Evolutionary conservation across 2,797 vertebrate species (phyloP).

Genomic region (Okamejei kenojei): DNA sequence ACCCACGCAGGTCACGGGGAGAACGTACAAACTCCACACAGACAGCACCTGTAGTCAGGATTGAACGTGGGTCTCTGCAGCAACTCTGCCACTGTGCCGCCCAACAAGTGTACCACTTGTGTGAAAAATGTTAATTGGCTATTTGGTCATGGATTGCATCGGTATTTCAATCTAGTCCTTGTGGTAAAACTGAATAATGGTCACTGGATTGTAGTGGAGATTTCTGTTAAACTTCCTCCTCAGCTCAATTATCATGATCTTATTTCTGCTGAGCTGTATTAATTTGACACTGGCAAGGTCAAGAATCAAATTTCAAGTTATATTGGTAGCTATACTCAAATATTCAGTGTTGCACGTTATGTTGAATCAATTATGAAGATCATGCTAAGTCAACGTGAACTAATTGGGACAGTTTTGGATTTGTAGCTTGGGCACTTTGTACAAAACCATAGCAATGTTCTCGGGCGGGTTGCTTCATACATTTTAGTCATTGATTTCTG

Average conservation of each 20-base stretch:
- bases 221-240: neutral
- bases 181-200: neutral
- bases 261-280: neutral
- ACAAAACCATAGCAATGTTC: neutral
- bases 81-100: too few species aligned
- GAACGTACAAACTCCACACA: too few species aligned
- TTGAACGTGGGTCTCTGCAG: too few species aligned
- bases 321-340: neutral
- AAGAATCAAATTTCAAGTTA: neutral
- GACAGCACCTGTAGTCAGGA: too few species aligned
- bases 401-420: neutral
- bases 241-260: neutral
- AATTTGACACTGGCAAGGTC: neutral
- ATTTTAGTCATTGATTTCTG: neutral
- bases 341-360: neutral
- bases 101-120: neutral
- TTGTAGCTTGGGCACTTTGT: neutral
- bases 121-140: neutral
- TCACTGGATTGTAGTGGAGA: neutral
- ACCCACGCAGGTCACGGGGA: too few species aligned
- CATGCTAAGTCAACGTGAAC: neutral
- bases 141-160: neutral
- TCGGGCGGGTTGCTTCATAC: neutral
- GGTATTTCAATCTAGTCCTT: neutral
- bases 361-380: neutral